Conservation (phyloP, 2,888 invertebrate genomes). For the Ditylenchus weischeri region DNA sequence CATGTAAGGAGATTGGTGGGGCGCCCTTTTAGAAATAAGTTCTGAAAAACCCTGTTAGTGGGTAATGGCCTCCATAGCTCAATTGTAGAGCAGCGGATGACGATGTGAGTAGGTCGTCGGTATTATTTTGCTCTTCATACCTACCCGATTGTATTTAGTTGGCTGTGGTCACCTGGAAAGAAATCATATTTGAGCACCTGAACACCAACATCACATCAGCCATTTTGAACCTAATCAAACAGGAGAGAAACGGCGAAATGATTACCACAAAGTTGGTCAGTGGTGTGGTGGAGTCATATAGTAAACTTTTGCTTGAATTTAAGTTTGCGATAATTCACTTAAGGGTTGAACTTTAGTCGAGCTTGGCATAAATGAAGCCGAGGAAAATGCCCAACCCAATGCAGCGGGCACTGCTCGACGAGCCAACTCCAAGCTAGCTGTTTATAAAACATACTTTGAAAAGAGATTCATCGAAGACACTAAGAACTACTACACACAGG, state of each 20-base stretch:
- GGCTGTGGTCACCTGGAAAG: conserved; percentile 93
- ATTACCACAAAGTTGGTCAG: conserved; percentile 93
- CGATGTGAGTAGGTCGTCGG: too few species aligned
- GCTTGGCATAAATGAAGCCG: conserved; percentile 77
- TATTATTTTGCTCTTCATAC: too few species aligned
- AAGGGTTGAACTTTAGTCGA: conserved; percentile 49
- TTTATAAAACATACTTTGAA: conserved; percentile 74
- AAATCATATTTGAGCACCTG: conserved; percentile 84
- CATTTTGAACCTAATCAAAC: conserved; percentile 89
- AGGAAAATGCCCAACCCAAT: conserved; percentile 13
- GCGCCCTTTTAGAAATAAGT: too few species aligned
- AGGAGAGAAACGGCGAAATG: conserved; percentile 91
- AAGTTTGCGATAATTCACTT: neutral
- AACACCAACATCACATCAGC: conserved; percentile 90
- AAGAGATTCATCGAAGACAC: conserved; percentile 90
- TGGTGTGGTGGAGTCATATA: conserved; percentile 93
- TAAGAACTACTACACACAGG: conserved; percentile 78
- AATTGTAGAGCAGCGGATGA: too few species aligned
- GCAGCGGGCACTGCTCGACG: neutral
- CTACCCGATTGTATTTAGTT: conserved; percentile 64
- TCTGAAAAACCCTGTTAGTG: too few species aligned
- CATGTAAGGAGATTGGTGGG: too few species aligned
- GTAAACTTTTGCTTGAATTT: conserved; percentile 61
- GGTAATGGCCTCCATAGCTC: too few species aligned
- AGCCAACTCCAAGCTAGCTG: conserved; percentile 39